Evolutionary conservation across 2,113 vertebrate species (phyloP), one percentile per base, ranked within the genome.

Genomic region (Cercopithecus mona): DNA sequence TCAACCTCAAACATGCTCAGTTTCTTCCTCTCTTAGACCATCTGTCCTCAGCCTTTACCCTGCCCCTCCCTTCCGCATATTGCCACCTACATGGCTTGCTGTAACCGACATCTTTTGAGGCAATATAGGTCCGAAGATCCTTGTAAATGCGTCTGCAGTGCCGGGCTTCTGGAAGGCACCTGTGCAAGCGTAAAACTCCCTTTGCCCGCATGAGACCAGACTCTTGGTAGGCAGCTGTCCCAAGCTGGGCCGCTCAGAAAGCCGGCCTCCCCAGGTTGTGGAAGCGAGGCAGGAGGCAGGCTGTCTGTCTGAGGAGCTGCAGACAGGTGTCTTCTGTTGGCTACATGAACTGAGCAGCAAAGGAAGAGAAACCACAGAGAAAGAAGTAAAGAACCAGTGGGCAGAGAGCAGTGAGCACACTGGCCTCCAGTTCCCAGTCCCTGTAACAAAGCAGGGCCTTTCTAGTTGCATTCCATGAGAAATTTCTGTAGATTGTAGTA

Each of bases 381-480:
- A 43, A 48, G 30, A 48, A 16, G 50, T 10, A 17, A 8, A 8
- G 55, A 30, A 9, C 32, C 20, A 5, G 0, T 6, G 1, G 1
- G 4, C 0, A 1, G 40, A 17, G 27, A 9, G 22, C 25, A 52
- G 35, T 4, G 25, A 12, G 14, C 35, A 25, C 13, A 0, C 2
- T 2, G 7, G 45, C 4, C 9, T 40, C 25, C 76, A 22, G 3
- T 3, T 43, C 76, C n/a, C 89, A 10, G 13, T 7, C 18, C 76
- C 64, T n/a, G 5, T 1, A 2, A 12, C 16, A 1, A 0, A 14
- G 17, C 13, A 8, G 40, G 1, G 25, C 4, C 7, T 13, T 23
- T 68, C 3, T 6, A 20, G 38, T 2, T n/a, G 23, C 23, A 70
- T 22, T 38, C 25, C 66, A 14, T 2, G 55, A 25, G 22, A 35